These are phyloP conservation scores for Tiphia femorata DNA, from an alignment of 2,888 invertebrate genomes.

Conservation along the genomic window DNA sequence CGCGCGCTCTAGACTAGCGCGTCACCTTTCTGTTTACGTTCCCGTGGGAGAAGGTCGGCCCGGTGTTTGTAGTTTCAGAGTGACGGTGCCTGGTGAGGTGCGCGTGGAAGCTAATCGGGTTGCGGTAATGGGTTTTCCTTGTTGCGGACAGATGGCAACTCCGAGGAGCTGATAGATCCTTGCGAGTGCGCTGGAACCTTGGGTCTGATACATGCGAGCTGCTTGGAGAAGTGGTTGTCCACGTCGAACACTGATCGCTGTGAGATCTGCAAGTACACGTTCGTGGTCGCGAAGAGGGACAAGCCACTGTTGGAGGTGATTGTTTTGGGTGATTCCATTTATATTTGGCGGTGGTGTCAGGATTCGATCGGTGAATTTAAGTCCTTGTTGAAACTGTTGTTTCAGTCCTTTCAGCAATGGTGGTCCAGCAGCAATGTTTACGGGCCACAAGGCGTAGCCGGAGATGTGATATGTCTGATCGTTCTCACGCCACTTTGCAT, in stretches of 20 bases:
- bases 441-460: slow-evolving; percentile 69
- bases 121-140: too few species aligned
- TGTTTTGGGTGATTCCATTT: too few species aligned
- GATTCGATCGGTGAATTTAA: too few species aligned
- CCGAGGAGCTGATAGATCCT: slow-evolving; percentile 71
- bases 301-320: slow-evolving; percentile 69
- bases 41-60: too few species aligned
- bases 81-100: too few species aligned
- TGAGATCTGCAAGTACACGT: slow-evolving; percentile 72
- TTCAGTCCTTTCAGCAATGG: slow-evolving; percentile 64
- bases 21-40: too few species aligned
- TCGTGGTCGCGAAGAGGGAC: slow-evolving; percentile 65
- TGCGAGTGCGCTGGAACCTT: slow-evolving; percentile 73
- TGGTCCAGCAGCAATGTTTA: slow-evolving; percentile 62
- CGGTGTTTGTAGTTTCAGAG: too few species aligned
- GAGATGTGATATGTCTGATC: slow-evolving; percentile 69
- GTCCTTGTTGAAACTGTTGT: too few species aligned
- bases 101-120: too few species aligned
- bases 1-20: too few species aligned
- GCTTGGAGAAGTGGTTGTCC: slow-evolving; percentile 73
- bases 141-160: slow-evolving; percentile 59
- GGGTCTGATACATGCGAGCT: slow-evolving; percentile 71
- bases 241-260: slow-evolving; percentile 70
- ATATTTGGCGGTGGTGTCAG: too few species aligned
- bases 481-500: slow-evolving; percentile 70